Base-by-base conservation (phyloP, 2,888 invertebrate species). In the Drosophila fungiperda region DNA sequence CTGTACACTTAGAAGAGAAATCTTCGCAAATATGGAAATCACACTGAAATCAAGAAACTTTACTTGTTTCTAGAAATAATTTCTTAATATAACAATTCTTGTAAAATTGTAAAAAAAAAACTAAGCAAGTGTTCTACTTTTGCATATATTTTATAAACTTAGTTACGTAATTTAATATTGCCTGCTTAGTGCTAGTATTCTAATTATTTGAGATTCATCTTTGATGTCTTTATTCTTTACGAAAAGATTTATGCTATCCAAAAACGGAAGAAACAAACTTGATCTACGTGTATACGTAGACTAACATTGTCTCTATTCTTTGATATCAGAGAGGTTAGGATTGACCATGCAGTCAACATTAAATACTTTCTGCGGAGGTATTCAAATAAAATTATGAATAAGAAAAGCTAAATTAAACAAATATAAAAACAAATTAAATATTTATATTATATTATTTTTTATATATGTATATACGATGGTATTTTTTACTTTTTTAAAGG, bases 401-500 rank as follows among this genome's bases (percentile, higher is more conserved):
- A 12, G 4, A 35, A 42, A 42, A 3, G 20, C 20, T 3, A 38
- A 17, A 38, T 20, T 35, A n/a, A n/a, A n/a, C n/a, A n/a, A n/a
- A n/a, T n/a, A n/a, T n/a, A n/a, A n/a, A 3, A n/a, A 20, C 11
- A 3, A 42, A 23, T 23, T 23, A 1, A 23, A 23, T 23, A 23
- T 23, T 23, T 23, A 23, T 23, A 23, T 23, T 1, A 23, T 23
- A 23, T 23, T 23, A 23, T 23, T 23, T 23, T 1, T 26, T 26
- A 26, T 26, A 26, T 26, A 26, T 26, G 26, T 26, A 26, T 26
- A 26, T 26, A 12, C 4, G 1, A 15, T 23, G 2, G 29, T 2
- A 2, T 12, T 50, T 12, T 7, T 17, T 11, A n/a, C 78, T 87
- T 77, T 80, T 87, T 94, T 93, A 70, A 93, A 97, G 97, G 95